Percentiles rank a stretch among this genome's conserved stretches.
Conservation (phyloP, 2,113 vertebrate genomes). For the Rhipidura dahli region DNA sequence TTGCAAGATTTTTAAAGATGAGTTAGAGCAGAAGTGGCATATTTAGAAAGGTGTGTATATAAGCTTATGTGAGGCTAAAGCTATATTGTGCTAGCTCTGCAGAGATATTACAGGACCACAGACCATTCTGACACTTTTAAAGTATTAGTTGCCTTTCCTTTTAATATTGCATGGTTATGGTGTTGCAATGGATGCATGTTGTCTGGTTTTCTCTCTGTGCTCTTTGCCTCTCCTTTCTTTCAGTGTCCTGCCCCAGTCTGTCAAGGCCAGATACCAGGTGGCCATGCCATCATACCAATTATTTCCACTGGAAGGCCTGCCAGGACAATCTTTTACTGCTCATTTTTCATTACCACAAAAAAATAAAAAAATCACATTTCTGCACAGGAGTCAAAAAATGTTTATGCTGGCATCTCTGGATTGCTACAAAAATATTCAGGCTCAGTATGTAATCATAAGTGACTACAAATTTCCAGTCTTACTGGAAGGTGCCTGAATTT, state of each 20-base stretch:
- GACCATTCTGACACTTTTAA: not conserved
- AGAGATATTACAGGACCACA: not conserved
- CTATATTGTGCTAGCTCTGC: not conserved
- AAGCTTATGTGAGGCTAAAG: not conserved
- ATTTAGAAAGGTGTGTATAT: not conserved
- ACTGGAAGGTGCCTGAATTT: not conserved
- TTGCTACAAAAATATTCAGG: not conserved
- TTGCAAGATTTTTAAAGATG: not conserved
- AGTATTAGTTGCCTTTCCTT: not conserved
- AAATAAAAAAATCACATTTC: not conserved
- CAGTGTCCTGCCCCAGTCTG: conserved; percentile 26
- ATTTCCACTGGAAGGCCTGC: conserved; percentile 25
- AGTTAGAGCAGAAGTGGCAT: not conserved
- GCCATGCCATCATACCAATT: not conserved
- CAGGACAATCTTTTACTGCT: not conserved
- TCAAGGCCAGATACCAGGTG: conserved; percentile 18
- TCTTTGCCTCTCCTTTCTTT: not conserved
- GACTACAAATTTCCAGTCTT: not conserved
- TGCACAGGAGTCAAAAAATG: not conserved
- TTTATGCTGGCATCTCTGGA: not conserved
- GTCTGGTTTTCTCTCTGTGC: not conserved
- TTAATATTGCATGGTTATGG: not conserved
- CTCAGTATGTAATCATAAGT: not conserved
- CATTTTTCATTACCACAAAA: not conserved
- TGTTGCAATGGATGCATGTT: conserved; percentile 1